Base-by-base conservation (phyloP, 2,888 invertebrate genomes). In the Mythimna loreyi region DNA sequence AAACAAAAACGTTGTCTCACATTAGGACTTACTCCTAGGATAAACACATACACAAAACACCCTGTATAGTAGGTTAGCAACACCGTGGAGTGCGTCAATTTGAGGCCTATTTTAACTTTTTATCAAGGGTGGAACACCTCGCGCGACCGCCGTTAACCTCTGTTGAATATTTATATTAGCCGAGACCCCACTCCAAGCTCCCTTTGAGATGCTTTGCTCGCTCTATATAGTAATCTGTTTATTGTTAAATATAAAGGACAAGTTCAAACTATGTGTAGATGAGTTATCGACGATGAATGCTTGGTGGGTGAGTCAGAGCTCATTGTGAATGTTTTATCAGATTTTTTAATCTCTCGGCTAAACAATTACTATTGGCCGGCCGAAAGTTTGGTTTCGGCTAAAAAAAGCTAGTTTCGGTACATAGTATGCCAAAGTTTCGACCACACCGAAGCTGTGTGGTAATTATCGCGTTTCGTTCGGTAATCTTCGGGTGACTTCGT, bases 111-210 rank as follows among this genome's bases (percentile, higher is more conserved):
- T 87, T 86, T 81, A 87, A 87, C 85, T 90, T 91, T 90, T 90
- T 89, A 88, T 86, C 84, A 87, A 82, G 89, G 90, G 83, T 82
- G 79, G 81, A 71, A 82, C 83, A 84, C 85, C 84, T 82, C 83
- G 56, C 49, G 82, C 86, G 86, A 87, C 89, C 89, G 87, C 78
- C 83, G 87, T 86, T 89, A 89, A 89, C 91, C 92, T 89, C 88
- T 82, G 83, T 85, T 90, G 92, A 92, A 92, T 92, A 93, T 93
- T 92, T 92, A 92, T 91, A 90, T 86, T 87, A 84, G 80, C 82
- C 67, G 75, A 73, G 80, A 76, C 85, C 82, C 82, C 80, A 80
- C 85, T 80, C 78, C 82, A 67, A 25, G 80, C 80, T 79, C 83
- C 80, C 86, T 86, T 84, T 82, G 82, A 81, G 81, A 80, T 72